phyloP scores from a whole-genome alignment of 92 coral and sea anemone species.

The Meandrina meandrites region DNA sequence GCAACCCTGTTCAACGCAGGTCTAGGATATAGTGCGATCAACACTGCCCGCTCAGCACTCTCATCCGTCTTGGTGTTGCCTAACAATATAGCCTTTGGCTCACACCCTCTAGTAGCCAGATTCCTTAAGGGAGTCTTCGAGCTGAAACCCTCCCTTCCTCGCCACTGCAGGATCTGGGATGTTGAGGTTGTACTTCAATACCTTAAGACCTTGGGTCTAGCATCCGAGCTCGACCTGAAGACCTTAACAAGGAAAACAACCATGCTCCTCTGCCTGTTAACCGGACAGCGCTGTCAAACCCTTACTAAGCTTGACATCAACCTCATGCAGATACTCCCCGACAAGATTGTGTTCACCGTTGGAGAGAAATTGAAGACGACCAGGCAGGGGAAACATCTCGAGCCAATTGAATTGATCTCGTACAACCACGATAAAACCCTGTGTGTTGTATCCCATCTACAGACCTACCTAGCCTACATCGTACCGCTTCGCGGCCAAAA shows the following conservation, averaged over 20 bases:
- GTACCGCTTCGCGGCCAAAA: constrained; percentile 16
- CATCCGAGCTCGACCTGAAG: constrained; percentile 34
- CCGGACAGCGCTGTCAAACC: constrained; percentile 48
- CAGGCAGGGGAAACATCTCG: constrained; percentile 46
- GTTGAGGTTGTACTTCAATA: too few species aligned
- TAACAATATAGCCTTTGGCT: constrained; percentile 27
- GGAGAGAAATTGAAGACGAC: constrained; percentile 41
- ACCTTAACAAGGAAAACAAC: constrained; percentile 29
- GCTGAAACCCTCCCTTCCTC: constrained; percentile 32
- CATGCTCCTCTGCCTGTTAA: constrained; percentile 44
- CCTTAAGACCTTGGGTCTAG: too few species aligned
- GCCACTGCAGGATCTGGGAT: too few species aligned
- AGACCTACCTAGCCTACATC: constrained; percentile 23
- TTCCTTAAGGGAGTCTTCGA: constrained; percentile 56
- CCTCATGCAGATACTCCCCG: constrained; percentile 35
- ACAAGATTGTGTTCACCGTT: constrained; percentile 38
- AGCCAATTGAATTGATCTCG: constrained; percentile 36
- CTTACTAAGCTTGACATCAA: constrained; percentile 21
- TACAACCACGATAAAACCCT: constrained; percentile 40
- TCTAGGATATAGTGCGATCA: constrained; percentile 46
- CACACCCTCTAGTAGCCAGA: constrained; percentile 44
- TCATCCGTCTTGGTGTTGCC: constrained; percentile 27
- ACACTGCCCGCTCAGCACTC: constrained; percentile 42
- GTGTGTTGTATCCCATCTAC: constrained; percentile 29
- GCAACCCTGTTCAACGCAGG: constrained; percentile 14